These are phyloP conservation scores for Lycopodina hypogea DNA, from an alignment of 37 sponge, comb jelly and placozoan genomes.

Conservation along the genomic window DNA sequence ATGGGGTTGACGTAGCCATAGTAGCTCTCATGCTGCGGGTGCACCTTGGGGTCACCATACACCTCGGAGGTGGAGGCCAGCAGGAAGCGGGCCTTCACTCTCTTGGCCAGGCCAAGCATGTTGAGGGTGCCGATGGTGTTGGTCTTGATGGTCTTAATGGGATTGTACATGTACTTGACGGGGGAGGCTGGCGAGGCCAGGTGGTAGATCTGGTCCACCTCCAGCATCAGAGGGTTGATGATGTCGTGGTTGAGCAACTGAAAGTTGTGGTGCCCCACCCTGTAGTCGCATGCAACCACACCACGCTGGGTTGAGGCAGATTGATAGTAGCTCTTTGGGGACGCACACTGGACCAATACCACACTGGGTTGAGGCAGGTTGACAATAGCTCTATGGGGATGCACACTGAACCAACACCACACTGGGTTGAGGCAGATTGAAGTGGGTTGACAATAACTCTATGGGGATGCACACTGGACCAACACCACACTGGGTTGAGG, in stretches of 20 bases:
- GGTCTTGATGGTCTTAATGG: slow-evolving; percentile 83
- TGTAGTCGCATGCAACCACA: not conserved
- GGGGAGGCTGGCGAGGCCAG: slow-evolving; percentile 96
- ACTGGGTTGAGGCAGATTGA: too few relatives aligned
- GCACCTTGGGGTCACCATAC: slow-evolving; percentile 87
- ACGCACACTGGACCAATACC: too few relatives aligned
- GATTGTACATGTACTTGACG: slow-evolving; percentile 95
- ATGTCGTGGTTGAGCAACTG: slow-evolving; percentile 88
- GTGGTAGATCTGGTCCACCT: slow-evolving; percentile 96
- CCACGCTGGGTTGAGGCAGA: too few relatives aligned
- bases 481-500: too few relatives aligned
- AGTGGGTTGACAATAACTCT: too few relatives aligned
- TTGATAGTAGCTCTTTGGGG: too few relatives aligned
- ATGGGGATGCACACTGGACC: too few relatives aligned
- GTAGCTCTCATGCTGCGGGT: slow-evolving; percentile 87
- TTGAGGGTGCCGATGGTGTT: slow-evolving; percentile 91
- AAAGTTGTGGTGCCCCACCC: slow-evolving; percentile 93
- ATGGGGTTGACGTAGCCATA: slow-evolving; percentile 95
- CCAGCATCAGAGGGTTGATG: slow-evolving; percentile 73
- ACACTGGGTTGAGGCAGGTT: too few relatives aligned
- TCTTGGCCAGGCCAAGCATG: slow-evolving; percentile 88
- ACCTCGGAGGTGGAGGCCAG: slow-evolving; percentile 94
- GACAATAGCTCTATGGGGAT: too few relatives aligned
- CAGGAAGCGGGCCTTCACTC: slow-evolving; percentile 75
- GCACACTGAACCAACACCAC: too few relatives aligned